phyloP scores from a whole-genome alignment of 2,888 invertebrate genomes.

The Hemicrepidius hirtus region DNA sequence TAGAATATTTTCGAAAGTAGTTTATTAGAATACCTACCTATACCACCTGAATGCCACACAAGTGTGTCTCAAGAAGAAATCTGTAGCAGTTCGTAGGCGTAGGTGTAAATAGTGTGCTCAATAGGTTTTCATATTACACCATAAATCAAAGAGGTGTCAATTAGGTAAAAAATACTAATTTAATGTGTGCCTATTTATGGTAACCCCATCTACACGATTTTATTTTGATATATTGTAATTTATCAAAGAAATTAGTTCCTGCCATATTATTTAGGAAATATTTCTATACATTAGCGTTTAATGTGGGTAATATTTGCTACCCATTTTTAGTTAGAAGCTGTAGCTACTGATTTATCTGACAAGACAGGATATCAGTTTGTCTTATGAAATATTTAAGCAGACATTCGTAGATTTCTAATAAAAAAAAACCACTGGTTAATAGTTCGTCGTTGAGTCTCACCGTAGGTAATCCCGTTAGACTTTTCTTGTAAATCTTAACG shows the following conservation, averaged over 20 bases:
- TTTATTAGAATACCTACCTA: slow-evolving; percentile 15
- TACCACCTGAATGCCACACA: slow-evolving; percentile 1
- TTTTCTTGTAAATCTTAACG: not conserved
- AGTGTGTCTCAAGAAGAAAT: not conserved
- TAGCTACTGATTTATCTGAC: too few species aligned
- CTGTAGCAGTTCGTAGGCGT: slow-evolving; percentile 12
- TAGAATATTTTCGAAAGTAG: slow-evolving; percentile 25
- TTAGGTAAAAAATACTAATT: slow-evolving; percentile 32
- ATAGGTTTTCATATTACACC: not conserved
- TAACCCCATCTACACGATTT: slow-evolving; percentile 20
- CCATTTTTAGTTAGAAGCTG: too few species aligned
- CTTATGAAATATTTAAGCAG: too few species aligned
- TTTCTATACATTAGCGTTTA: not conserved
- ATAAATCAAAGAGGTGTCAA: slow-evolving; percentile 35
- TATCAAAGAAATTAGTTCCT: not conserved
- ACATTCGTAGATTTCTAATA: too few species aligned
- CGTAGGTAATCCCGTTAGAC: too few species aligned
- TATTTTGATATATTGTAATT: slow-evolving; percentile 9
- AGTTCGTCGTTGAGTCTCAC: too few species aligned
- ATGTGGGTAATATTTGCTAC: not conserved
- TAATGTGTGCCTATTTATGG: slow-evolving; percentile 22
- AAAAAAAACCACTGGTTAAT: too few species aligned
- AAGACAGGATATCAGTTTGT: too few species aligned
- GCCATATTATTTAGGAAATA: not conserved
- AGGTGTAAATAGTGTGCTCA: slow-evolving; percentile 18